Conservation (phyloP, 2,113 vertebrate genomes). For the Ciconia boyciana region DNA sequence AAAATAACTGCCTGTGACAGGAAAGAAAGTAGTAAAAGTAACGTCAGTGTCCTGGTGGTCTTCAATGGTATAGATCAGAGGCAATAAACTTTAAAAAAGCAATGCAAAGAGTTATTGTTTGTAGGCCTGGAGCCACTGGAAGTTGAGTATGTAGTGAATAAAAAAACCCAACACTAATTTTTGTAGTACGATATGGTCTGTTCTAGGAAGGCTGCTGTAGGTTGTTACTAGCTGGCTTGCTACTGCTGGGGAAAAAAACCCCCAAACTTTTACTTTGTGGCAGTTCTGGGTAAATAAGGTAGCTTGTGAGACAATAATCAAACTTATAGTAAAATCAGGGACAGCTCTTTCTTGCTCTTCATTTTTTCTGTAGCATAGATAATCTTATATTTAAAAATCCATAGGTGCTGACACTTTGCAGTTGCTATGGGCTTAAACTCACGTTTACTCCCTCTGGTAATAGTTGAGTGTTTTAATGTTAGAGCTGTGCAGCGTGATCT, state of each 20-base stretch:
- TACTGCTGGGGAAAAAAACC: neutral
- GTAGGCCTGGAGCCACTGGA: neutral
- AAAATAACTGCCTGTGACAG: neutral
- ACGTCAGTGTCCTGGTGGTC: neutral
- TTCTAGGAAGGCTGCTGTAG: neutral
- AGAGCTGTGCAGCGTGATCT: neutral
- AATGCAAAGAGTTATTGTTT: neutral
- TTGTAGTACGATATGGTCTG: neutral
- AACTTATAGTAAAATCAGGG: neutral
- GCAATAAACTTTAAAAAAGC: neutral
- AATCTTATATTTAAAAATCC: neutral
- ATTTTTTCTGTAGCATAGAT: neutral
- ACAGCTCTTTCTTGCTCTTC: neutral
- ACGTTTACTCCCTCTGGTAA: neutral
- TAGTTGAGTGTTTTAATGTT: neutral
- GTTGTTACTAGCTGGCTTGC: neutral
- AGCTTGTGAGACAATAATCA: neutral
- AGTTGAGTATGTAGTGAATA: neutral
- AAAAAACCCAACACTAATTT: neutral
- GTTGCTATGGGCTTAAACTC: neutral
- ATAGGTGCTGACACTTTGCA: neutral
- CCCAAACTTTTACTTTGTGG: neutral
- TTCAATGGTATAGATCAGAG: neutral
- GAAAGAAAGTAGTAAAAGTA: neutral
- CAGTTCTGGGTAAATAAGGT: neutral